Conservation (phyloP, 2,797 vertebrate species). For the Pangasius macronema region DNA sequence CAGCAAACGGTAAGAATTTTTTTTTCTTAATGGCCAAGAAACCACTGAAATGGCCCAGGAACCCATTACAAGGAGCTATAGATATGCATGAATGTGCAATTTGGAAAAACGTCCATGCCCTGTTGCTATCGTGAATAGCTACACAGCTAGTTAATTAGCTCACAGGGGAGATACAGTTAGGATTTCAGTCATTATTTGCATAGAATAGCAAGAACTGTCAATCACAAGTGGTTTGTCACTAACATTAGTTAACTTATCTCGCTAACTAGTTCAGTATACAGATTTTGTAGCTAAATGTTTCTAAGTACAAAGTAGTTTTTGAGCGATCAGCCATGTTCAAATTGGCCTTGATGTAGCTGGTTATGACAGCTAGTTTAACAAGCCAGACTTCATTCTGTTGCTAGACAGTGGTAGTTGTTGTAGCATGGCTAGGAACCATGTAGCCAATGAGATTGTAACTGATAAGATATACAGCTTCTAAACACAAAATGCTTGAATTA, state of each 20-base stretch:
- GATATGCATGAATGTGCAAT: constrained; percentile 3
- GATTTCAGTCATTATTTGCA: neutral
- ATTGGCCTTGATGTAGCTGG: neutral
- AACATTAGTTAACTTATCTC: neutral
- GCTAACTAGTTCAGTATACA: neutral
- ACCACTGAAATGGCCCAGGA: neutral
- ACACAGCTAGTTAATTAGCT: constrained; percentile 9
- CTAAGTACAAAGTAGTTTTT: neutral
- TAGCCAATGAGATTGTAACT: neutral
- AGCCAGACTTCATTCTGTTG: neutral
- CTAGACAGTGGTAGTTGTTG: neutral
- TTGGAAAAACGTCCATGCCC: neutral
- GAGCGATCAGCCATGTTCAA: neutral
- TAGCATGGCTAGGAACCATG: neutral
- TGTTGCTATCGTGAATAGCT: neutral
- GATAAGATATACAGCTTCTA: neutral
- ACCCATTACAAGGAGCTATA: neutral
- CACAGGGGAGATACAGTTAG: neutral
- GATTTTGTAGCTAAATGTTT: neutral
- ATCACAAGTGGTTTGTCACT: neutral
- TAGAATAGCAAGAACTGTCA: neutral
- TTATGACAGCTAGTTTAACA: neutral
- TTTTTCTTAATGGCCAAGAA: neutral
- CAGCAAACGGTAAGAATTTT: neutral
- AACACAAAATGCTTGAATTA: neutral